A percentile compares a stretch with the other conserved stretches of the same genome.
phyloP scores from a whole-genome alignment of 2,113 vertebrate genomes.

The Vireo altiloquus region DNA sequence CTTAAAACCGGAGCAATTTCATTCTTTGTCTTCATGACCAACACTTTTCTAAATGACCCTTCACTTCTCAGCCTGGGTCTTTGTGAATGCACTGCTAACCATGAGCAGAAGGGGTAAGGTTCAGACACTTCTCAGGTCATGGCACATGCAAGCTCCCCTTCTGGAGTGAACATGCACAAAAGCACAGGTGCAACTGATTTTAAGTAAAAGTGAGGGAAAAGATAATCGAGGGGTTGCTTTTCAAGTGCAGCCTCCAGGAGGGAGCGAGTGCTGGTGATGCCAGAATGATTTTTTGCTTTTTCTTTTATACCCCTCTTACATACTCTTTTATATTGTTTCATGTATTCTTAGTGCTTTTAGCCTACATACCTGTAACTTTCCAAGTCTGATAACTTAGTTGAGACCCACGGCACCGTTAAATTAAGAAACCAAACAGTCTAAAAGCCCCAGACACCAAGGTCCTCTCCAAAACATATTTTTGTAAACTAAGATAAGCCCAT shows the following conservation, averaged over 20 bases:
- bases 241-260: neutral
- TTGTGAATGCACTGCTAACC: neutral
- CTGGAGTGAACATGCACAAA: neutral
- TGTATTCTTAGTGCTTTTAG: too few species aligned
- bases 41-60: neutral
- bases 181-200: neutral
- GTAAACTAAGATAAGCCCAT: too few species aligned
- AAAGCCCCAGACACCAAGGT: too few species aligned
- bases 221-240: neutral
- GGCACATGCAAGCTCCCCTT: neutral
- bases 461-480: too few species aligned
- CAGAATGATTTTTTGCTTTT: too few species aligned
- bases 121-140: neutral
- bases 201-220: neutral
- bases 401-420: too few species aligned
- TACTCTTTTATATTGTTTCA: too few species aligned
- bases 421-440: too few species aligned
- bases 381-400: too few species aligned
- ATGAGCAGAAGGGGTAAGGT: neutral
- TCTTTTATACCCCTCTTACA: too few species aligned
- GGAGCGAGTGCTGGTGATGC: neutral
- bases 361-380: too few species aligned
- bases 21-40: neutral
- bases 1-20: neutral
- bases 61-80: neutral